Evolutionary conservation across 2,888 invertebrate species (phyloP), one percentile per base, ranked within the genome.

Genomic region (Bruchidius siliquastri): DNA sequence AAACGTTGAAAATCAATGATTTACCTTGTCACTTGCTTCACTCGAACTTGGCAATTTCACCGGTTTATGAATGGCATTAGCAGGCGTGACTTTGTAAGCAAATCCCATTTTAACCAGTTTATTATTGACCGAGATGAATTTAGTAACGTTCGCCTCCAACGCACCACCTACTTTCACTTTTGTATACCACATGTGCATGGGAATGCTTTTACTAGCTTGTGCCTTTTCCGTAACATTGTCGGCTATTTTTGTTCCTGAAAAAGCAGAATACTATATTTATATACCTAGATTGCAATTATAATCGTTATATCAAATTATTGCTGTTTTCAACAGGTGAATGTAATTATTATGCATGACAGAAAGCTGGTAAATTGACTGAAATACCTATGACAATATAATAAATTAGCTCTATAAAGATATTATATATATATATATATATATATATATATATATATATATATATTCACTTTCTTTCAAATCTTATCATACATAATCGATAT

Each of bases 81-180:
- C 3, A 26, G 49, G 18, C 1, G 10, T 18, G 13, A 22, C 21
- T 74, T 75, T 80, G 32, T 81, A 82, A 2, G 84, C 84, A 20
- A 80, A 85, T 0, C 95, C 95, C 76, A 89, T 87, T 8, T 91
- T 90, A 0, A 93, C 87, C 21, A 96, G 88, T 76, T 87, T 87
- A 70, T 90, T 88, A 81, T 93, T 93, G 0, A 96, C 87, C 70
- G 91, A 93, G 22, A 89, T 88, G 86, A 91, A 92, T 76, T 91
- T 90, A 0, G 89, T 88, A 69, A 83, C 87, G 71, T 90, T 88
- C 0, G 94, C 93, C 66, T 91, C 90, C 66, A 94, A 86, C 0
- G 95, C 91, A 13, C 91, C 91, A 0, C 90, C 90, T 20, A 89
- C 88, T 71, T 88, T 89, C 20, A 87, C 88, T 81, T 89, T 88